Base-by-base conservation (phyloP, 2,888 invertebrate species). In the Pogonocherus hispidulus region DNA sequence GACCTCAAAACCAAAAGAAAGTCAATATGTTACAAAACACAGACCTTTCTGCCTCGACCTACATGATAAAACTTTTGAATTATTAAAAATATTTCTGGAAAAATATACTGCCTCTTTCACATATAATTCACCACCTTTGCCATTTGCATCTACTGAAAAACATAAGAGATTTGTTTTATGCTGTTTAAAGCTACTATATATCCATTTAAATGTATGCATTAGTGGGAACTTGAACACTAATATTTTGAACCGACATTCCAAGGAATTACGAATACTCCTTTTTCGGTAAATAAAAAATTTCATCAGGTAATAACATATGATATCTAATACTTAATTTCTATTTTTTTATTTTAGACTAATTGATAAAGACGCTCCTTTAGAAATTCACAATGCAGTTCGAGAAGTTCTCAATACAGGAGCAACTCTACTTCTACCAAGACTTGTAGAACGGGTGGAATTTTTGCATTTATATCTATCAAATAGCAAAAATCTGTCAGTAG, bases 21-120 rank as follows among this genome's bases (percentile, higher is more conserved):
- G 83, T 76, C 88, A 87, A 76, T 87, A 88, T 47, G 85, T 89
- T 9, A 87, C 87, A 1, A 87, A 88, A 85, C 88, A 89, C 75
- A 86, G 87, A 60, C 89, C 90, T 1, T 90, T 90, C 79, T 90
- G 90, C 83, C 85, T 90, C 66, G 90, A 91, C 79, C 84, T 90
- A 27, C 88, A 90, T 77, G 89, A 90, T 78, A 86, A 86, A 59
- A 90, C 90, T 0, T 90, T 91, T 76, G 84, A 86, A 22, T 79
- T 88, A 18, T 82, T 91, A 37, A 85, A 87, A 62, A 81, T 82
- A 18, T 90, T 90, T 79, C 82, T 91, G 44, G 88, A 90, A 76
- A 87, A 87, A 72, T 90, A 90, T 79, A 88, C 89, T 63, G 80
- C 84, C 55, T 84, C 86, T 19, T 89, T 89, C 80, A 63, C 62